phyloP scores from a whole-genome alignment of 2,797 vertebrate species.

The Eulemur coronatus region DNA sequence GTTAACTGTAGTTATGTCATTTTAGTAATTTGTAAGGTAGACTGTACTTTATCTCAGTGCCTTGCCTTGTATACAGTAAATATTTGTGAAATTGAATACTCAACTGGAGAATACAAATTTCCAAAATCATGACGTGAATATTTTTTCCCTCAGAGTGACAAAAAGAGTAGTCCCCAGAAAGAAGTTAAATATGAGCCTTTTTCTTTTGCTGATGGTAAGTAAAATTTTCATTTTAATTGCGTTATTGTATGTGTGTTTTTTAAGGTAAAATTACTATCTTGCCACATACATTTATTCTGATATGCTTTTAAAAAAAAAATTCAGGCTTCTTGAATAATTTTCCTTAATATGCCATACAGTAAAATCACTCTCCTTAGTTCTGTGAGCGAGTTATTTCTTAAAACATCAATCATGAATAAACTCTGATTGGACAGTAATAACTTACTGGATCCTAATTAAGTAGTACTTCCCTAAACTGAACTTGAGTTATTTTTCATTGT shows the following conservation, averaged over 20 bases:
- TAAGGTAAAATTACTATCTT: constrained; percentile 7
- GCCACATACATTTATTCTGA: not conserved
- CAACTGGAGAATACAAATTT: not conserved
- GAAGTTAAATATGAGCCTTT: constrained; percentile 94
- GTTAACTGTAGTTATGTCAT: not conserved
- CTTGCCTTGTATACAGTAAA: constrained; percentile 3
- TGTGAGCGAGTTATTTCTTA: not conserved
- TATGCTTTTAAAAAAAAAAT: not conserved
- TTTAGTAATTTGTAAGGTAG: constrained; percentile 17
- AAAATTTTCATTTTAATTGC: constrained; percentile 28
- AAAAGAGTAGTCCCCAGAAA: constrained; percentile 86
- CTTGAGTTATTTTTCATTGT: not conserved
- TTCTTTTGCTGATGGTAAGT: constrained; percentile 95
- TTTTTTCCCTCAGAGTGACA: constrained; percentile 82
- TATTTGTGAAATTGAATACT: constrained; percentile 23
- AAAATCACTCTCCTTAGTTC: not conserved
- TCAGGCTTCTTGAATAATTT: constrained; percentile 37
- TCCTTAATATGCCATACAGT: not conserved
- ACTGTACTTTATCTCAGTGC: not conserved
- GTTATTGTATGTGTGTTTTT: not conserved
- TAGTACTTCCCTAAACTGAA: not conserved
- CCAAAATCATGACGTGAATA: not conserved
- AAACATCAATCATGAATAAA: not conserved
- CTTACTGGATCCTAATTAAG: not conserved
- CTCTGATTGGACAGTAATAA: not conserved